Base-by-base conservation (phyloP, 2,797 vertebrate genomes). In the Chaunax sp. region DNA sequence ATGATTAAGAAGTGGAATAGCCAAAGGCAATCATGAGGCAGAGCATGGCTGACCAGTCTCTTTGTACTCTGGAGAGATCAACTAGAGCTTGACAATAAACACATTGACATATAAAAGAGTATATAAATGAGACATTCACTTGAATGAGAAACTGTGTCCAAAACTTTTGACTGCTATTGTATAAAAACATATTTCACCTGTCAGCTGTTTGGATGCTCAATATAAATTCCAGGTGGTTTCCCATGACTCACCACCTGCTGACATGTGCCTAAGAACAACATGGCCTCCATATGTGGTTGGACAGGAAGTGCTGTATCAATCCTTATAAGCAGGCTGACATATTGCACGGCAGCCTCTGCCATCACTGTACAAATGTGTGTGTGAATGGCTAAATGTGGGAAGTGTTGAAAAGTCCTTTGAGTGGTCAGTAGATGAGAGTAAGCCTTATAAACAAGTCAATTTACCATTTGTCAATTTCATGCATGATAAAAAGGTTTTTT, bases 1-100 rank as follows among this genome's bases (percentile, higher is more conserved):
- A 66, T 73, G 56, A 80, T 58, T 69, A 66, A 74, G 55, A 64
- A 11, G 56, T 40, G 35, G 54, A 58, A 65, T 72, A 58, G 8
- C 22, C 18, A 41, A 54, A 50, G 64, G 22, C 67, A 55, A 63
- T 69, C 38, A 56, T 14, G 43, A 62, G 61, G 52, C 5, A 64
- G 55, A 46, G 11, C 10, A 14, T 33, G 44, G 23, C 40, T 47
- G 20, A 59, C 6, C 1, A 33, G 35, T 25, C 4, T 56, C 12
- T 69, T 37, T 38, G 41, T 6, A 43, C 41, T 19, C n/a, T 19
- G 1, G 2, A 43, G 8, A 43, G n/a, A 43, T n/a, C 2, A 16
- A 40, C 15, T 40, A 16, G 5, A 15, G 3, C 14, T 15, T 12
- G 14, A 3, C 38, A 40, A 40, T 16, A 3, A 37, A 37, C 35